Conservation (phyloP, 2,888 invertebrate species). For the Ischnura elegans region DNA sequence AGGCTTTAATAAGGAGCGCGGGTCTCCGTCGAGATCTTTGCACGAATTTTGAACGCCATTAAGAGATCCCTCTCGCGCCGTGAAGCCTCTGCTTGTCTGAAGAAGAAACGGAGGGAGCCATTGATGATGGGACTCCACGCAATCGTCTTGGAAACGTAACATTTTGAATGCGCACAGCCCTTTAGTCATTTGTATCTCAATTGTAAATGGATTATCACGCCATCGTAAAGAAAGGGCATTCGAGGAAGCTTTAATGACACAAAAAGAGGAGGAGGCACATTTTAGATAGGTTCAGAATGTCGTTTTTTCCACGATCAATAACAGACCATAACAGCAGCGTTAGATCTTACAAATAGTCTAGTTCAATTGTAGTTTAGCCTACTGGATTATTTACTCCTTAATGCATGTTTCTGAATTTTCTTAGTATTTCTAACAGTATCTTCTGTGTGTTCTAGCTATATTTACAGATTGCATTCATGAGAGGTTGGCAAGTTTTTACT, state of each 20-base stretch:
- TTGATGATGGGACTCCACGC: not conserved
- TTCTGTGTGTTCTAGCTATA: too few relatives aligned
- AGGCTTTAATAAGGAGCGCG: constrained; percentile 7
- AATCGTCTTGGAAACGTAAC: not conserved
- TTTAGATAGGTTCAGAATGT: not conserved
- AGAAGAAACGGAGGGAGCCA: not conserved
- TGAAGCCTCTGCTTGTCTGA: not conserved
- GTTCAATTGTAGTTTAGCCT: too few relatives aligned
- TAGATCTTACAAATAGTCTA: too few relatives aligned
- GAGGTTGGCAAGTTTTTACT: too few relatives aligned
- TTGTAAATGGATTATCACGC: not conserved
- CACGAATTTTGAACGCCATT: constrained; percentile 23
- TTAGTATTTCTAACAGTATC: too few relatives aligned
- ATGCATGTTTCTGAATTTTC: too few relatives aligned
- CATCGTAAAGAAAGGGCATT: not conserved
- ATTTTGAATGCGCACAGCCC: not conserved
- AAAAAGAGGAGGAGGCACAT: too few relatives aligned
- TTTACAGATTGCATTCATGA: too few relatives aligned
- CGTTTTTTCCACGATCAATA: not conserved
- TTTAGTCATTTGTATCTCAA: not conserved
- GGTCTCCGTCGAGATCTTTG: not conserved
- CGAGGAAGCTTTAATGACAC: too few relatives aligned
- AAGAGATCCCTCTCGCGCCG: constrained; percentile 19
- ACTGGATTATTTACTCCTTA: too few relatives aligned
- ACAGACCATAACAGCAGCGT: not conserved